Conservation (phyloP, 1,140 invertebrate genomes). For the Nasonia giraulti region DNA sequence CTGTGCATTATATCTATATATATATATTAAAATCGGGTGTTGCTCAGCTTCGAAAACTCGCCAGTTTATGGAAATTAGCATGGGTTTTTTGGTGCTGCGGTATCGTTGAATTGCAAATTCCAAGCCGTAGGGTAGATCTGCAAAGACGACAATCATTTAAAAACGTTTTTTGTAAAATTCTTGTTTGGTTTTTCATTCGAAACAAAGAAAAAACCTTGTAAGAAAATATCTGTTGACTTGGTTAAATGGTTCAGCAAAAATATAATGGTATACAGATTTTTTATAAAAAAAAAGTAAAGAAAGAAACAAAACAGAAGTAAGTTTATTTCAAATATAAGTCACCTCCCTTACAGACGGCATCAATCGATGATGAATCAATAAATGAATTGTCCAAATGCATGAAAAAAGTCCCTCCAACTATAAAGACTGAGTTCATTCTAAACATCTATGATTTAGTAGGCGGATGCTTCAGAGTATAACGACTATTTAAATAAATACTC, state of each 20-base stretch:
- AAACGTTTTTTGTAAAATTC: slow-evolving; percentile 40
- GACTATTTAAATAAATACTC: slow-evolving; percentile 53
- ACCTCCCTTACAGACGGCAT: slow-evolving; percentile 54
- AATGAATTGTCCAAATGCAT: slow-evolving; percentile 56
- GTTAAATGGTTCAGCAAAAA: slow-evolving; percentile 60
- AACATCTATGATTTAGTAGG: slow-evolving; percentile 59
- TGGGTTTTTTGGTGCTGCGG: too few relatives aligned
- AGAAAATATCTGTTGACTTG: slow-evolving; percentile 60
- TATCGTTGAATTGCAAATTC: background rate
- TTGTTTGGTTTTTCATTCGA: slow-evolving; percentile 43
- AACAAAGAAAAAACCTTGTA: slow-evolving; percentile 57
- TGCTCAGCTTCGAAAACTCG: too few relatives aligned
- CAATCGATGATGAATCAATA: slow-evolving; percentile 47
- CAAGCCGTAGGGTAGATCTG: slow-evolving; percentile 14
- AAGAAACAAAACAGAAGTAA: slow-evolving; percentile 27
- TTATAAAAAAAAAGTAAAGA: slow-evolving; percentile 63
- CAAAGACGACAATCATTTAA: slow-evolving; percentile 37
- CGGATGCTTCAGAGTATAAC: slow-evolving; percentile 56
- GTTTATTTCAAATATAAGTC: slow-evolving; percentile 60
- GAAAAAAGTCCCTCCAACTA: slow-evolving; percentile 59
- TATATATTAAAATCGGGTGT: too few relatives aligned
- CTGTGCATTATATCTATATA: too few relatives aligned
- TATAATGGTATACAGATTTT: slow-evolving; percentile 61
- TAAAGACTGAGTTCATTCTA: slow-evolving; percentile 64
- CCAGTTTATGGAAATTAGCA: too few relatives aligned